Base-by-base conservation (phyloP, 2,113 vertebrate species). In the Spilogale gracilis region DNA sequence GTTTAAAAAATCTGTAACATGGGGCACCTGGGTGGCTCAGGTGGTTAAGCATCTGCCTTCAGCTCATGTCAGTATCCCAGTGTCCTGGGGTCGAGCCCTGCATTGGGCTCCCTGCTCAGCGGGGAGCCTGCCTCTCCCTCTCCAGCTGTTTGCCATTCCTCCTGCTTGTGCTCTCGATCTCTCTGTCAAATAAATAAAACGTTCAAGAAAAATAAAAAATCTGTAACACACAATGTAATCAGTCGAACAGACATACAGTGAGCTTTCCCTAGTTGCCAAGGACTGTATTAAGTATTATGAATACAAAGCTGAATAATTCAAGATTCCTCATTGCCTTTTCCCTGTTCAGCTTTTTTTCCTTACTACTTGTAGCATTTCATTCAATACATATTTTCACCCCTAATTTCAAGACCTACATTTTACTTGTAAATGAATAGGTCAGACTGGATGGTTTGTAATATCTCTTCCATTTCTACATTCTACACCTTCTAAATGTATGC, bases 291-390 rank as follows among this genome's bases (percentile, higher is more conserved):
- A 94, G 2, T 94, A 38, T 21, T 81, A 84, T 23, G 32, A 78
- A 27, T 93, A 50, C 32, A 92, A 79, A 67, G 61, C 81, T 82
- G 60, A 30, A 43, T 50, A 71, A 84, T 86, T 13, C 13, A 74
- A 27, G 27, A 88, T 80, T 48, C 2, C 27, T 5, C 13, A 58
- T 5, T 74, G 65, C 50, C 12, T 95, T 92, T 93, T 25, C 52
- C 56, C 45, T 79, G 65, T 60, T 85, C 43, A 96, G 43, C 25
- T 54, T 52, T 23, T 23, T 95, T 30, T 3, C 10, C 17, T 83
- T 50, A 11, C 54, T 93, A 48, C 30, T 48, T 74, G 43, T 74
- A 91, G 18, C 54, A 96, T 97, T 95, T 94, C 61, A 92, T 79
- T 90, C 30, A 69, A 5, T 69, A 3, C 79, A 5, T 86, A 54